phyloP scores from a whole-genome alignment of 2,888 invertebrate genomes.

The Mesorhabditis sp. region DNA sequence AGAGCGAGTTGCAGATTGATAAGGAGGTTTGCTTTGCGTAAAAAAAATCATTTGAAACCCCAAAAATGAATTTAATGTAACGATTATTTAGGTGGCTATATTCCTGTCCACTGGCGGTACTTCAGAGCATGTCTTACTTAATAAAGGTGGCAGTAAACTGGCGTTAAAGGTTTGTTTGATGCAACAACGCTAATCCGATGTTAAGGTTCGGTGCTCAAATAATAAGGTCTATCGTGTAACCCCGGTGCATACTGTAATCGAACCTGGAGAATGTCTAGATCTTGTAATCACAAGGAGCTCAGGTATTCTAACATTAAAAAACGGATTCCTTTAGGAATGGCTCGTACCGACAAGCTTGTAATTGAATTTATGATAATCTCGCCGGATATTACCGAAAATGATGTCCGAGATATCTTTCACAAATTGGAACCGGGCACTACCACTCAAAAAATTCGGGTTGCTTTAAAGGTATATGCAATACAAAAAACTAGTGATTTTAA shows the following conservation, averaged over 20 bases:
- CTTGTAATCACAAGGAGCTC: constrained; percentile 2
- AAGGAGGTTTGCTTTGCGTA: not conserved
- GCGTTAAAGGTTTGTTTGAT: not conserved
- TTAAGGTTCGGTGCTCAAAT: constrained; percentile 2
- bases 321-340: not conserved
- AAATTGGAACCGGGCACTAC: not conserved
- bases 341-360: not conserved
- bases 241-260: not conserved
- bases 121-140: not conserved
- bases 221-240: constrained; percentile 4
- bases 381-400: not conserved
- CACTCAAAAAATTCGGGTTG: not conserved
- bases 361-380: not conserved
- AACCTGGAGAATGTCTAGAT: constrained; percentile 3
- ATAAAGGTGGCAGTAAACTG: not conserved
- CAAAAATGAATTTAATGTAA: not conserved
- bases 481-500: not conserved
- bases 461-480: not conserved
- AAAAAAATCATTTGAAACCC: not conserved
- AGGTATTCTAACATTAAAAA: not conserved
- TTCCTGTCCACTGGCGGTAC: constrained; percentile 5
- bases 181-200: no score
- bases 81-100: not conserved
- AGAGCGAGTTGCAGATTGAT: not conserved
- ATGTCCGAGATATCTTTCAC: not conserved